These are phyloP conservation scores for Diplogasteroides magnus DNA, from an alignment of 1,140 invertebrate species.

Conservation along the genomic window DNA sequence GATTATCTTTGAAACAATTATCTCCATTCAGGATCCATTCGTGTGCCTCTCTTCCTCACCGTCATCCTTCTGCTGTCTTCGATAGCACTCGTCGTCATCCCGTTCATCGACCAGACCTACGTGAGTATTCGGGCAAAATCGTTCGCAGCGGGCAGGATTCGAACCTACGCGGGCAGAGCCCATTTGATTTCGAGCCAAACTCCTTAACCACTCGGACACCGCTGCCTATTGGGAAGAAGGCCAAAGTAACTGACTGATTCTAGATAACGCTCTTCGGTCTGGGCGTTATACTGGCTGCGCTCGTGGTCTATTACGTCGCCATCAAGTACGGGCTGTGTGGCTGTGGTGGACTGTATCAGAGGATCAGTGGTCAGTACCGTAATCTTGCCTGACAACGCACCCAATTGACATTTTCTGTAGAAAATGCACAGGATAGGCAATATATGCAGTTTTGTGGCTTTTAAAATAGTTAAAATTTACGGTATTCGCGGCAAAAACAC, in stretches of 20 bases:
- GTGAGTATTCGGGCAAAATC: constrained; percentile 10
- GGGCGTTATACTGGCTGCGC: background rate
- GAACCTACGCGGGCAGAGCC: constrained; percentile 30
- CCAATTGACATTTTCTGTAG: no score
- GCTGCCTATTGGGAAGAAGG: background rate
- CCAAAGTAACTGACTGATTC: background rate
- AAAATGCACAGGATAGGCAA: no score
- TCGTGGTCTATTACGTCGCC: background rate
- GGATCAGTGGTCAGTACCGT: background rate
- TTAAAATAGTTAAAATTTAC: no score
- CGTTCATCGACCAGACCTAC: constrained; percentile 18
- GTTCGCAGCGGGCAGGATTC: constrained; percentile 23
- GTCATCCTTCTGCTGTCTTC: constrained; percentile 21
- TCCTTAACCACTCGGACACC: constrained; percentile 27
- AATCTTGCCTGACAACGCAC: no score
- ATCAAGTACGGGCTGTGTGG: background rate
- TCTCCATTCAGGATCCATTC: constrained; percentile 15
- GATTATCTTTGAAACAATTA: no score
- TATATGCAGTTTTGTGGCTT: no score
- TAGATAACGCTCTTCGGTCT: background rate
- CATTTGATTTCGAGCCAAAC: constrained; percentile 27
- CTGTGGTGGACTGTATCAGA: background rate
- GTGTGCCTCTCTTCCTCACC: constrained; percentile 22
- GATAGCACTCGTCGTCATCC: constrained; percentile 19
- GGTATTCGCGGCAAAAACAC: no score